Evolutionary conservation across 2,113 vertebrate genomes (phyloP).

Genomic region (Oxygymnocypris stewartii): DNA sequence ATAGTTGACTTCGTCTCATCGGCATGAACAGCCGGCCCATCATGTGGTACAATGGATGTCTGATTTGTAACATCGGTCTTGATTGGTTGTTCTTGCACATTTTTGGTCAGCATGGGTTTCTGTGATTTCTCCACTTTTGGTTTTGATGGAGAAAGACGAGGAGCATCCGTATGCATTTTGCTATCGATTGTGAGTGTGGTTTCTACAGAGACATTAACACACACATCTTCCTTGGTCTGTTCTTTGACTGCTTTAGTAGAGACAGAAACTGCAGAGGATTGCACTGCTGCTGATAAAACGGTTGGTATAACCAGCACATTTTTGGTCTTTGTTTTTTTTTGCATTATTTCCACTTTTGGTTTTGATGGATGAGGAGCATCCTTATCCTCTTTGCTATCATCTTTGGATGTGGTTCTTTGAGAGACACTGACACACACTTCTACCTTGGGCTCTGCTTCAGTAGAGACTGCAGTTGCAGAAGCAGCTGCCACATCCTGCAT

Average conservation of each 20-base stretch:
- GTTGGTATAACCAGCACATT: slow-evolving; percentile 44
- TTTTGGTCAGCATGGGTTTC: neutral
- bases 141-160: neutral
- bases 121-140: neutral
- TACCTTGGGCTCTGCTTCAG: too few relatives aligned
- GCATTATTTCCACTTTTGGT: neutral
- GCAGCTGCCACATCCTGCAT: slow-evolving; percentile 45
- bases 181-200: neutral
- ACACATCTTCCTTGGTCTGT: slow-evolving; percentile 25
- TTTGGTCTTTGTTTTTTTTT: neutral
- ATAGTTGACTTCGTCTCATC: slow-evolving; percentile 32
- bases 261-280: slow-evolving; percentile 45
- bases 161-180: neutral
- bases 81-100: slow-evolving; percentile 9
- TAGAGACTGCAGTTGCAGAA: slow-evolving; percentile 46
- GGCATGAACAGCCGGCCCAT: neutral
- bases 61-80: slow-evolving; percentile 6
- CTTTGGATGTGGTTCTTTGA: neutral
- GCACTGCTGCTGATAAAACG: slow-evolving; percentile 56
- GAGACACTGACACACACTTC: too few relatives aligned
- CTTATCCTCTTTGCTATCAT: neutral
- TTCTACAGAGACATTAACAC: slow-evolving; percentile 42
- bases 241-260: slow-evolving; percentile 52
- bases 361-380: neutral
- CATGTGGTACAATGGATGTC: too few relatives aligned